A percentile compares a stretch with the other conserved stretches of the same genome.
Conservation (phyloP, 64 coral and sea anemone species). For the Montipora foliosa region DNA sequence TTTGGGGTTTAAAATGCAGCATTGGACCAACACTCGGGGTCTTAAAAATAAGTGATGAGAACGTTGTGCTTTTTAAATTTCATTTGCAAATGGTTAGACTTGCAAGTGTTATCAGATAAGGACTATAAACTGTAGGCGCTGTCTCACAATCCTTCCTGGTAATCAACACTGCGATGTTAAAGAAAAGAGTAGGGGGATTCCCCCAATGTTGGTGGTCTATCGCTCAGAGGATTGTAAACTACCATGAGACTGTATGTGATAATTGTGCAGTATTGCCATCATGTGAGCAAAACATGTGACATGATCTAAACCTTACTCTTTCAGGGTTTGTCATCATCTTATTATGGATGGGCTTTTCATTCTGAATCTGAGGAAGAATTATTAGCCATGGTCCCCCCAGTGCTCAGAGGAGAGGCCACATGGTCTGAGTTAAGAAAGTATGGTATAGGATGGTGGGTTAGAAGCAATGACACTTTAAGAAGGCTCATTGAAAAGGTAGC, state of each 20-base stretch:
- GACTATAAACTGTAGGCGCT: no score
- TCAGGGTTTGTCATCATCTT: slow-evolving; percentile 92
- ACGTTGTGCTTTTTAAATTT: no score
- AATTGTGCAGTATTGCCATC: not conserved
- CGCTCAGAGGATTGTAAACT: no score
- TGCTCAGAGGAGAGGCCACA: slow-evolving; percentile 87
- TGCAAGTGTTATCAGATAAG: no score
- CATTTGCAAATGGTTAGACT: no score
- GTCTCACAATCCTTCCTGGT: no score
- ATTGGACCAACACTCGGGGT: no score
- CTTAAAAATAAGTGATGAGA: no score
- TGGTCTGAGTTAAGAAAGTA: slow-evolving; percentile 94
- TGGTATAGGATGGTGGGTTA: slow-evolving; percentile 98
- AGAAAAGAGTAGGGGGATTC: no score
- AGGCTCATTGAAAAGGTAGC: slow-evolving; percentile 96
- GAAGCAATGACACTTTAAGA: slow-evolving; percentile 89
- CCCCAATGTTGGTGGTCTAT: no score
- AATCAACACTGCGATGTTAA: no score
- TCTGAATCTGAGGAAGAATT: slow-evolving; percentile 96
- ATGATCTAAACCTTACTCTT: not conserved
- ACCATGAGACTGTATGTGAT: not conserved
- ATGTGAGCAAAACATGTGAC: not conserved
- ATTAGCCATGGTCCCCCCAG: slow-evolving; percentile 92
- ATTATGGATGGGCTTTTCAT: slow-evolving; percentile 97
- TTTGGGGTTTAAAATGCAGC: no score